Conservation (phyloP, 1,140 invertebrate genomes). For the Phymorhynchus buccinoides region DNA sequence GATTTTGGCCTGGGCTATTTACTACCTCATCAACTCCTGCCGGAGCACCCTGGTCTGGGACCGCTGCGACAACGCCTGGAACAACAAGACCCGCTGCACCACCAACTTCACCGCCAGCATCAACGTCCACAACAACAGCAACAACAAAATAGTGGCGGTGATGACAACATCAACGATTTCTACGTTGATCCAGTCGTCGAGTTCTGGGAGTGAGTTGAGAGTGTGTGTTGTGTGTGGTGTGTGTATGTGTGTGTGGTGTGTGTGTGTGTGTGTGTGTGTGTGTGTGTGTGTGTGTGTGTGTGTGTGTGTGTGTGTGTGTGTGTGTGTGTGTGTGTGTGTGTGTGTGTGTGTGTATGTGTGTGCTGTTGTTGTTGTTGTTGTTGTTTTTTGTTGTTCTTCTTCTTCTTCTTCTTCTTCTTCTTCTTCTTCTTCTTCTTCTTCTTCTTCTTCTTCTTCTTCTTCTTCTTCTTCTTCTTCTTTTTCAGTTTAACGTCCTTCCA, state of each 20-base stretch:
- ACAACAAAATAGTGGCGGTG: not conserved
- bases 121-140: too few relatives aligned
- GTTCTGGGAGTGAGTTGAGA: slow-evolving; percentile 62
- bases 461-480: too few relatives aligned
- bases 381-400: not conserved
- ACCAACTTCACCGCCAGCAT: slow-evolving; percentile 59
- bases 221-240: too few relatives aligned
- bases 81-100: slow-evolving; percentile 50
- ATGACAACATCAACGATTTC: slow-evolving; percentile 10
- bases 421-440: not conserved
- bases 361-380: too few relatives aligned
- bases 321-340: too few relatives aligned
- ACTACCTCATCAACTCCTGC: slow-evolving; percentile 82
- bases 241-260: too few relatives aligned
- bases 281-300: slow-evolving; percentile 9
- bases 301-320: too few relatives aligned
- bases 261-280: slow-evolving; percentile 6
- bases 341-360: too few relatives aligned
- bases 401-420: not conserved
- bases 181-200: slow-evolving; percentile 53
- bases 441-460: too few relatives aligned
- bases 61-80: slow-evolving; percentile 78
- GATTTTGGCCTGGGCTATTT: slow-evolving; percentile 96
- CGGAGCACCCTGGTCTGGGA: slow-evolving; percentile 88
- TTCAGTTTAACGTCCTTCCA: not conserved